phyloP scores from a whole-genome alignment of 2,113 vertebrate species.

The Gobiocypris rarus region DNA sequence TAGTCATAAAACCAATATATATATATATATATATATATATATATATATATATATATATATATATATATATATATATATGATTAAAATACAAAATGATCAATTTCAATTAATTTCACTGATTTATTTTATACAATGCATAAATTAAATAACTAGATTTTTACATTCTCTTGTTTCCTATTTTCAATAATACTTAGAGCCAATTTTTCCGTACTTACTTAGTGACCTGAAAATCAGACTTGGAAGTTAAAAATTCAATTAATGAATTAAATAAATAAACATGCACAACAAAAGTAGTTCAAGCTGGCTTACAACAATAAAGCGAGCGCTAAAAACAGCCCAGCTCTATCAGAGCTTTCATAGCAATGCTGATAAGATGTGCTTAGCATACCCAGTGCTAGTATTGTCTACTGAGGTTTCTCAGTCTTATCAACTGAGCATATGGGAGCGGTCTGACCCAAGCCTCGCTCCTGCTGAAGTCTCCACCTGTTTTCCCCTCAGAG shows the following conservation, averaged over 20 bases:
- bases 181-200: too few relatives aligned
- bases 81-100: too few relatives aligned
- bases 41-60: too few relatives aligned
- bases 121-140: too few relatives aligned
- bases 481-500: conserved; percentile 75
- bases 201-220: not conserved
- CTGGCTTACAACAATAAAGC: not conserved
- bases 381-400: conserved; percentile 5
- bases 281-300: not conserved
- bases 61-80: too few relatives aligned
- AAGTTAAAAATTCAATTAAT: not conserved
- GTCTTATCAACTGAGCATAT: conserved; percentile 67
- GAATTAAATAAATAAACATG: not conserved
- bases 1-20: too few relatives aligned
- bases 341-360: not conserved
- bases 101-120: too few relatives aligned
- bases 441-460: conserved; percentile 74
- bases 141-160: too few relatives aligned
- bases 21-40: too few relatives aligned
- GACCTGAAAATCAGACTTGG: not conserved
- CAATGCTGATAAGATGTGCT: conserved; percentile 21
- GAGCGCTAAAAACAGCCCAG: not conserved
- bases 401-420: conserved; percentile 36
- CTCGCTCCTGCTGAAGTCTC: conserved; percentile 78
- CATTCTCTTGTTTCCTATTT: too few relatives aligned